Evolutionary conservation across 2,888 invertebrate species (phyloP).

Genomic region (Ramazzottius varieornatus): DNA sequence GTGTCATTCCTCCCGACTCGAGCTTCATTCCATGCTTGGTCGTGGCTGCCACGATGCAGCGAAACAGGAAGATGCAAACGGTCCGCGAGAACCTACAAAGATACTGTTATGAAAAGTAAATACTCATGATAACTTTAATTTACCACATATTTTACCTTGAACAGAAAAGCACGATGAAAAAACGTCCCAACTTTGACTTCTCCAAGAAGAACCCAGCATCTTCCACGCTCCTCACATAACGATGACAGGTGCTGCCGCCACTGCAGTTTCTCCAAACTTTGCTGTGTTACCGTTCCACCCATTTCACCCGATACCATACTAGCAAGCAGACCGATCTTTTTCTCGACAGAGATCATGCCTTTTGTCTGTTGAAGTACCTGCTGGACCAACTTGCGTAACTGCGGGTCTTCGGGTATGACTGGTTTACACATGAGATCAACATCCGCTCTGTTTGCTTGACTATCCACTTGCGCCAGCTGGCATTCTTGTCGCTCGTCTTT

Average conservation of each 20-base stretch:
- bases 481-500: background rate
- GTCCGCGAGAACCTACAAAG: background rate
- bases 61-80: background rate
- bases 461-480: background rate
- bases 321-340: background rate
- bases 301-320: background rate
- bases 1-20: background rate
- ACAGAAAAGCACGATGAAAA: background rate
- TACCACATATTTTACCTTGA: no score
- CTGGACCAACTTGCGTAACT: background rate
- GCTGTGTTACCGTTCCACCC: no score
- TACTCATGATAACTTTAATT: no score
- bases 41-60: background rate
- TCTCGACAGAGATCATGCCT: background rate
- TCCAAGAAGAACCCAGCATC: background rate
- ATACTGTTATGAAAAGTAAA: no score
- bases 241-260: no score
- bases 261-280: no score
- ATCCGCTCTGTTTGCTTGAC: background rate
- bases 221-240: background rate
- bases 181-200: background rate
- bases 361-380: background rate
- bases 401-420: background rate
- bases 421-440: background rate
- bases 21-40: background rate